Conservation (phyloP, 1,140 invertebrate genomes). For the Pogonomyrmex barbatus region DNA sequence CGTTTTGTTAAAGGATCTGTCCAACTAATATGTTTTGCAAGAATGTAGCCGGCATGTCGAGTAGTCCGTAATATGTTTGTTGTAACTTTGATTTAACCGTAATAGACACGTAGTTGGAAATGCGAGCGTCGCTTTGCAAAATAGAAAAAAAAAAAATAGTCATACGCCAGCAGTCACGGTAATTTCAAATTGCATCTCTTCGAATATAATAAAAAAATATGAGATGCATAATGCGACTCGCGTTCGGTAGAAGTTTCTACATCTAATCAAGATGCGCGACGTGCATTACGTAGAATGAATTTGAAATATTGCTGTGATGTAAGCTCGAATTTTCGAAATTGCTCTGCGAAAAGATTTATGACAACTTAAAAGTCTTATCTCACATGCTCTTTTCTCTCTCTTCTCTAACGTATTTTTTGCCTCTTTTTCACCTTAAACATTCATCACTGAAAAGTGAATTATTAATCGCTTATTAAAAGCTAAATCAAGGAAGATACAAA, state of each 20-base stretch:
- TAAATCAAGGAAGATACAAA: neutral
- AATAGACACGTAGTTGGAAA: conserved; percentile 13
- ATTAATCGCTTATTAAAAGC: neutral
- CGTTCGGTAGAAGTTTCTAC: conserved; percentile 9
- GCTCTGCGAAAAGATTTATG: neutral
- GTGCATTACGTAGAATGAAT: neutral
- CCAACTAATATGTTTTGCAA: neutral
- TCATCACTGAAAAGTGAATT: neutral
- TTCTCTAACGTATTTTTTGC: neutral
- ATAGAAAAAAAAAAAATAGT: too few relatives aligned
- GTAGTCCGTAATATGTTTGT: neutral
- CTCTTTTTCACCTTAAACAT: neutral
- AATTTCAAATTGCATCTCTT: conserved; percentile 35
- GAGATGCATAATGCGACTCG: neutral
- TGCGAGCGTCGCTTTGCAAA: conserved; percentile 25
- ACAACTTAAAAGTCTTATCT: conserved; percentile 1
- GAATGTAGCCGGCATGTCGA: neutral
- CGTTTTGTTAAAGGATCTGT: neutral
- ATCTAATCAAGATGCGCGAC: neutral
- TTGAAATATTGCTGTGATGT: neutral
- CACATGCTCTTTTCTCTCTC: neutral
- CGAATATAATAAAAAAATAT: neutral
- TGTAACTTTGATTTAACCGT: conserved; percentile 30
- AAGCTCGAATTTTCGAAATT: conserved; percentile 5
- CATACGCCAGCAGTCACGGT: conserved; percentile 8